A percentile compares a stretch with the other conserved stretches of the same genome.
These are phyloP conservation scores for Psittacula cyanocephala DNA, from an alignment of 2,113 vertebrate genomes.

Conservation along the genomic window DNA sequence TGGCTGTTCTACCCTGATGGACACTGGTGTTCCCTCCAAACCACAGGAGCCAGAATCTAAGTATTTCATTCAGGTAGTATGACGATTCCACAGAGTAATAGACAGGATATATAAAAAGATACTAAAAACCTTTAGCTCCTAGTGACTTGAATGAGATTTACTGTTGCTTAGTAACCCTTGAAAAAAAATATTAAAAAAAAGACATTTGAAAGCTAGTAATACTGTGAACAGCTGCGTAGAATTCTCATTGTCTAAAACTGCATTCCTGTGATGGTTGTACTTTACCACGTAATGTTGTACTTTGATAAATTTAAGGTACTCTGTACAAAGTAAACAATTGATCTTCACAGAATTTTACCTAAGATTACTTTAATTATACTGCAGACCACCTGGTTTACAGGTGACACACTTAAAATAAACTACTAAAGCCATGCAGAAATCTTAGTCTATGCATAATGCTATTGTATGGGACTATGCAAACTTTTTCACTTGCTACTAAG, in stretches of 20 bases:
- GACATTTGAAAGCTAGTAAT: slow-evolving; percentile 7
- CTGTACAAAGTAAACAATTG: neutral
- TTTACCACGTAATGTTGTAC: neutral
- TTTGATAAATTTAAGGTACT: neutral
- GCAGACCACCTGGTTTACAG: neutral
- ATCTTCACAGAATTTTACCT: neutral
- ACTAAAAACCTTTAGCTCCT: slow-evolving; percentile 1
- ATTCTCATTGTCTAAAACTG: neutral
- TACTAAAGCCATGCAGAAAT: neutral
- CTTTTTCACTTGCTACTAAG: neutral
- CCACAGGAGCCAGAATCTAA: neutral
- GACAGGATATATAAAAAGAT: neutral
- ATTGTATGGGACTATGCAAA: neutral
- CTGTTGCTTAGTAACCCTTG: slow-evolving; percentile 44
- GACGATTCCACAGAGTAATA: neutral
- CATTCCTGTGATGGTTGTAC: neutral
- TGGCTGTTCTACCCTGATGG: neutral
- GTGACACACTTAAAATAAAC: neutral
- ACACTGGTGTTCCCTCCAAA: neutral
- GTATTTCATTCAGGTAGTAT: neutral
- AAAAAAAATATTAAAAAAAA: neutral
- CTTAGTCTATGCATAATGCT: neutral
- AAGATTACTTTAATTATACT: neutral
- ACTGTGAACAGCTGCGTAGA: neutral
- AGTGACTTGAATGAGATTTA: slow-evolving; percentile 30